Conservation (phyloP, 2,888 invertebrate genomes). For the Adelphocoris suturalis region DNA sequence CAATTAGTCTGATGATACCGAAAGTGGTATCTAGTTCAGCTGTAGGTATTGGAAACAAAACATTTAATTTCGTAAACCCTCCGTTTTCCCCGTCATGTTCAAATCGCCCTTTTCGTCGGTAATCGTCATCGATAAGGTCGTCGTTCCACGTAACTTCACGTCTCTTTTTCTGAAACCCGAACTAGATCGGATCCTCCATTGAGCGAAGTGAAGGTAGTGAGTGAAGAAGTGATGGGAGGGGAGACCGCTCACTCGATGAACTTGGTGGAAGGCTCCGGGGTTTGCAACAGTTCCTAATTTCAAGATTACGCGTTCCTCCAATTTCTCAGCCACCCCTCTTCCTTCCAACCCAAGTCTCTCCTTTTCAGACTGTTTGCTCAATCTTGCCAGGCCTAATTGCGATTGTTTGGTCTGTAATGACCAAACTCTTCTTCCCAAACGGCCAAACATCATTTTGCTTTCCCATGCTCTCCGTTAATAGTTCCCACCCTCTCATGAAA, state of each 20-base stretch:
- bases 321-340: conserved; percentile 42
- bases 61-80: not conserved
- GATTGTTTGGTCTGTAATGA: conserved; percentile 70
- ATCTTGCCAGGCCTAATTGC: conserved; percentile 66
- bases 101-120: not conserved
- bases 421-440: conserved; percentile 70
- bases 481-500: conserved; percentile 54
- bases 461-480: conserved; percentile 66
- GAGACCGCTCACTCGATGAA: conserved; percentile 46
- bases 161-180: not conserved
- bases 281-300: conserved; percentile 65
- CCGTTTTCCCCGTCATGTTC: not conserved
- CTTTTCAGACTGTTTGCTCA: conserved; percentile 63
- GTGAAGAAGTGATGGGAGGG: not conserved
- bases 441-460: conserved; percentile 69
- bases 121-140: not conserved
- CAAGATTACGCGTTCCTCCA: conserved; percentile 64
- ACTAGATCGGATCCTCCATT: conserved; percentile 10
- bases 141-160: not conserved
- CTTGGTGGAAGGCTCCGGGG: conserved; percentile 17
- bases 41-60: no score
- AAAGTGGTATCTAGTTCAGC: no score
- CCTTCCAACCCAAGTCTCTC: not conserved
- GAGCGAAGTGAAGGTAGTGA: not conserved
- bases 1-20: no score